Percentiles rank a stretch among this genome's conserved stretches.
Conservation (phyloP, 64 coral and sea anemone species). For the Exaiptasia diaphana region DNA sequence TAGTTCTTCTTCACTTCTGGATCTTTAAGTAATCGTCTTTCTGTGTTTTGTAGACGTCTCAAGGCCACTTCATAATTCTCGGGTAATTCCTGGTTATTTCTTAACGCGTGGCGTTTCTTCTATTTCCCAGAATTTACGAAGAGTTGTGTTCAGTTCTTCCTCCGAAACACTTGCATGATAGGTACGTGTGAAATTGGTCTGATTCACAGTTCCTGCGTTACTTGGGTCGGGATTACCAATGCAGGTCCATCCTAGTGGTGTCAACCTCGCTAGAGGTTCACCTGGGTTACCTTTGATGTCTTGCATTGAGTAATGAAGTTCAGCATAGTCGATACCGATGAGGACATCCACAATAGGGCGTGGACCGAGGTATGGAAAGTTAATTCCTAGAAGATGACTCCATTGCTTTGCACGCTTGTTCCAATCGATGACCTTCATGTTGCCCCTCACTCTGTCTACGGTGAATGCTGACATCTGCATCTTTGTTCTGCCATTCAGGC, state of each 20-base stretch:
- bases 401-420: neutral
- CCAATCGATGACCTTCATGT: slow-evolving; percentile 27
- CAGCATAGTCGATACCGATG: slow-evolving; percentile 49
- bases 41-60: slow-evolving; percentile 46
- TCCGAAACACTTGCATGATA: neutral
- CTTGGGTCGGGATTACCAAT: slow-evolving; percentile 31
- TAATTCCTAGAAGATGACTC: neutral
- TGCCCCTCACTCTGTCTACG: slow-evolving; percentile 11
- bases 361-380: slow-evolving; percentile 27
- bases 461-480: neutral
- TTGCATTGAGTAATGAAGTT: slow-evolving; percentile 43
- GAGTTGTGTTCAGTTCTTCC: slow-evolving; percentile 28
- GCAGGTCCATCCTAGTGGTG: slow-evolving; percentile 45
- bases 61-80: slow-evolving; percentile 63
- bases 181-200: slow-evolving; percentile 13
- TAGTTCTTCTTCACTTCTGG: slow-evolving; percentile 29
- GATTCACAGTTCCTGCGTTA: neutral
- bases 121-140: slow-evolving; percentile 69
- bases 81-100: slow-evolving; percentile 14
- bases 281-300: slow-evolving; percentile 35
- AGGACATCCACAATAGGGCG: slow-evolving; percentile 44
- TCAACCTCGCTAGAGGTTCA: slow-evolving; percentile 32
- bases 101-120: slow-evolving; percentile 16
- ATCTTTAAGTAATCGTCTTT: slow-evolving; percentile 55
- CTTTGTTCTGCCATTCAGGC: slow-evolving; percentile 1